Evolutionary conservation across 2,113 vertebrate species (phyloP), one percentile per base, ranked within the genome.

Genomic region (Potamarius usumacintae): DNA sequence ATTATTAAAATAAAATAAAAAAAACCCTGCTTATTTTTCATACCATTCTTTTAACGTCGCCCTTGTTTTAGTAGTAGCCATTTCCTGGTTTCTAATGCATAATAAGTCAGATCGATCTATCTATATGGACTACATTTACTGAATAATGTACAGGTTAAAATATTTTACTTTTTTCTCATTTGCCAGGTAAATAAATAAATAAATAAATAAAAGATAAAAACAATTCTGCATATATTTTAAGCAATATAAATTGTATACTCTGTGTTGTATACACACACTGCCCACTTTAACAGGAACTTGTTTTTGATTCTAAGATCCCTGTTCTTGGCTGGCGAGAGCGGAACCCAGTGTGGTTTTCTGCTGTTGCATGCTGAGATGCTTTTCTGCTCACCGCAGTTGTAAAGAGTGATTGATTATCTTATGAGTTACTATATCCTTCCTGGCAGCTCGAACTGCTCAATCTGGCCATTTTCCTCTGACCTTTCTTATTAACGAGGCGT

Each of bases 1-100:
- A 92, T 91, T 86, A 91, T 92, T 91, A 94, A 90, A 92, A 94
- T 94, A 74, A 85, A 94, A 83, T 92, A 71, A 42, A 42, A 42
- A 42, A 34, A 34, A 34, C 1, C 2, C 42, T 93, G 93, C 93
- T 92, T 92, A 89, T 91, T 94, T 95, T 92, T 92, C 55, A 58
- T 76, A 12, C 20, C 11, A 52, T 52, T 77, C 4, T 25, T n/a
- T 52, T 77, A 25, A 52, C n/a, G 10, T 42, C 4, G 42, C 42
- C 42, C 42, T 42, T 42, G 4, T 42, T 77, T 77, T 52, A 1
- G 14, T 53, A n/a, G 74, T 52, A 7, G 22, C 22, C 14, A 52
- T 15, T 77, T 77, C 48, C 22, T 25, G 48, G 48, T 14, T 52
- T 52, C 74, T 77, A 77, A 22, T 52, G 20, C 52, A 52, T 53